Evolutionary conservation across 1,140 invertebrate genomes (phyloP).

Genomic region (Thrips palmi): DNA sequence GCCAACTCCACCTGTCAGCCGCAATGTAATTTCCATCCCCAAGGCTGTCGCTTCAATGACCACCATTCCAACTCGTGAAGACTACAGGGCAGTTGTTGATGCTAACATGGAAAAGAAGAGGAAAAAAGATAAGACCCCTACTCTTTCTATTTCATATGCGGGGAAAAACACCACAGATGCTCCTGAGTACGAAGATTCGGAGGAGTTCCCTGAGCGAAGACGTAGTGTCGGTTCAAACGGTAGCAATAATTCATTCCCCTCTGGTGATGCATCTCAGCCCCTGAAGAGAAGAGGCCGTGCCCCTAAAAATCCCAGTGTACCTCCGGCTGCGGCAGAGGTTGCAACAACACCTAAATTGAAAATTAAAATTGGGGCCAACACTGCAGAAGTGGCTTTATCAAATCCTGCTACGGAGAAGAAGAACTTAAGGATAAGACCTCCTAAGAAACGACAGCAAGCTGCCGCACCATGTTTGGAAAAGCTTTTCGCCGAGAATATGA

Average conservation of each 20-base stretch:
- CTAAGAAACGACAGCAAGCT: slow-evolving; percentile 49
- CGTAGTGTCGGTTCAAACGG: not conserved
- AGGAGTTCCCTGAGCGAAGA: no score
- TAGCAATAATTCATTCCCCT: not conserved
- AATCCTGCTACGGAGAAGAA: slow-evolving; percentile 20
- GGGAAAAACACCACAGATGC: slow-evolving; percentile 1
- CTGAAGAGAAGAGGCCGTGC: slow-evolving; percentile 15
- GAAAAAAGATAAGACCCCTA: slow-evolving; percentile 40
- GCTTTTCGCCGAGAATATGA: slow-evolving; percentile 67
- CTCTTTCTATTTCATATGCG: no score
- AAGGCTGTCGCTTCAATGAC: slow-evolving; percentile 75
- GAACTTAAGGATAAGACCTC: slow-evolving; percentile 40
- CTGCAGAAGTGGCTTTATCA: slow-evolving; percentile 16
- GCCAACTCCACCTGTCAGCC: slow-evolving; percentile 37
- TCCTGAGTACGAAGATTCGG: no score
- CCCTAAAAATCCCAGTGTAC: slow-evolving; percentile 3
- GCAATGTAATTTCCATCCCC: slow-evolving; percentile 62
- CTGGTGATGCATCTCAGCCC: not conserved
- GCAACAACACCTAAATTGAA: slow-evolving; percentile 50
- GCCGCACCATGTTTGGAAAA: slow-evolving; percentile 52
- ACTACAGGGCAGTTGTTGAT: slow-evolving; percentile 48
- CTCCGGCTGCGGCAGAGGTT: slow-evolving; percentile 14
- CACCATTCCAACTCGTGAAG: slow-evolving; percentile 61
- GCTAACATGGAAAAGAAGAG: slow-evolving; percentile 47
- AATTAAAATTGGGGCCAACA: slow-evolving; percentile 47